These are phyloP conservation scores for Peucedramus taeniatus DNA, from an alignment of 2,113 vertebrate genomes.

Conservation along the genomic window DNA sequence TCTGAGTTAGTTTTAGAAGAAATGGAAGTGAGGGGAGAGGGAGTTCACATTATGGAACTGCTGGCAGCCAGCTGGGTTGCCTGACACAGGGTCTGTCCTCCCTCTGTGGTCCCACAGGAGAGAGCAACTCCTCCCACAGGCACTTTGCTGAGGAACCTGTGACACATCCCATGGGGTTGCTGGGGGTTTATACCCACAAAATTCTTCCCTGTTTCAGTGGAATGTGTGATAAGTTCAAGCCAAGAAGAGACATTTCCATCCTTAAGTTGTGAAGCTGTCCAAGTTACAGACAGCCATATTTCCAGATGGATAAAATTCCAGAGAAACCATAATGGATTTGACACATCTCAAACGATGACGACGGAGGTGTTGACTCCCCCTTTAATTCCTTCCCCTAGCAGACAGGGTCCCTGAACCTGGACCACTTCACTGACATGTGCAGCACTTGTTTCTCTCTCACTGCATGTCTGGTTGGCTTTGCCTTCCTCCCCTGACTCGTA, in stretches of 20 bases:
- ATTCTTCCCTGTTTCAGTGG: background rate
- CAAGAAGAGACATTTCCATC: background rate
- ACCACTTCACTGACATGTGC: background rate
- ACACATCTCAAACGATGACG: background rate
- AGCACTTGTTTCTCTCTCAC: background rate
- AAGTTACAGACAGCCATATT: background rate
- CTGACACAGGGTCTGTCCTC: background rate
- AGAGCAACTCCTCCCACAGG: background rate
- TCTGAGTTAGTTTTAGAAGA: background rate
- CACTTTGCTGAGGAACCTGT: background rate
- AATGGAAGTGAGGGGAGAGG: background rate
- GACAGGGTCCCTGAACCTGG: conserved; percentile 41
- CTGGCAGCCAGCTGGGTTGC: background rate
- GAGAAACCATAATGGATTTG: background rate
- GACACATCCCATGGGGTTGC: background rate
- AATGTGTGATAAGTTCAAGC: background rate
- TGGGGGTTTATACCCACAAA: background rate
- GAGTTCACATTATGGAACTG: background rate
- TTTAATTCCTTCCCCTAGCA: conserved; percentile 24
- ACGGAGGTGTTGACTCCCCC: background rate
- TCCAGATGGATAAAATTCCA: conserved; percentile 46
- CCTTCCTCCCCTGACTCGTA: background rate
- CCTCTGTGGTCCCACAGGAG: background rate
- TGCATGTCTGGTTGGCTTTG: conserved; percentile 30
- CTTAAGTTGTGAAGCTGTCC: background rate